Percentiles rank a stretch among this genome's conserved stretches.
These are phyloP conservation scores for Lutjanus campechanus DNA, from an alignment of 2,797 vertebrate species.

Conservation along the genomic window DNA sequence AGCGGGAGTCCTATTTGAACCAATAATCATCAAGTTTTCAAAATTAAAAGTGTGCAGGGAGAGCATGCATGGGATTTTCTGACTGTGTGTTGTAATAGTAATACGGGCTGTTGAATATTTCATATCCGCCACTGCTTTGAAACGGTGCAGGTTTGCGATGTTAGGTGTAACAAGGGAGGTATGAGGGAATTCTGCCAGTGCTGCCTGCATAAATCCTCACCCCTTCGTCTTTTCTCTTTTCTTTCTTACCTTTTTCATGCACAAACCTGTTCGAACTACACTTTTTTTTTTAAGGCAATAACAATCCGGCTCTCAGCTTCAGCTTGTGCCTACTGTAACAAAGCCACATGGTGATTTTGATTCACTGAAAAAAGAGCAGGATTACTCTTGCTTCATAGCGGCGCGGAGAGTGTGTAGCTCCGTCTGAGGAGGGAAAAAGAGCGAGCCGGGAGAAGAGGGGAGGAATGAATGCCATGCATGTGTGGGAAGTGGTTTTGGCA, in stretches of 20 bases:
- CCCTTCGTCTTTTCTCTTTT: constrained; percentile 27
- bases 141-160: constrained; percentile 73
- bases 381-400: constrained; percentile 60
- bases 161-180: constrained; percentile 73
- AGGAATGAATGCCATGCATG: constrained; percentile 82
- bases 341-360: constrained; percentile 76
- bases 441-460: constrained; percentile 36
- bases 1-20: constrained; percentile 74
- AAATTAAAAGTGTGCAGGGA: constrained; percentile 75
- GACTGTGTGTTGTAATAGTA: constrained; percentile 76
- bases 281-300: constrained; percentile 51
- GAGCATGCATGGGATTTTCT: constrained; percentile 32
- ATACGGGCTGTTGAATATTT: constrained; percentile 83
- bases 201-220: constrained; percentile 69
- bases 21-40: constrained; percentile 82
- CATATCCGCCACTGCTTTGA: constrained; percentile 79
- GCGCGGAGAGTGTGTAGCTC: constrained; percentile 31
- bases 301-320: constrained; percentile 50
- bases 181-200: constrained; percentile 68
- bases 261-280: constrained; percentile 62
- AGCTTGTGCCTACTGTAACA: constrained; percentile 66
- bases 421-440: constrained; percentile 42
- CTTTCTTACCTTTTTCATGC: constrained; percentile 40
- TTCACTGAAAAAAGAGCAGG: constrained; percentile 69
- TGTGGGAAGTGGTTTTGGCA: constrained; percentile 87